Conservation (phyloP, 2,888 invertebrate genomes). For the Brassicogethes aeneus region DNA sequence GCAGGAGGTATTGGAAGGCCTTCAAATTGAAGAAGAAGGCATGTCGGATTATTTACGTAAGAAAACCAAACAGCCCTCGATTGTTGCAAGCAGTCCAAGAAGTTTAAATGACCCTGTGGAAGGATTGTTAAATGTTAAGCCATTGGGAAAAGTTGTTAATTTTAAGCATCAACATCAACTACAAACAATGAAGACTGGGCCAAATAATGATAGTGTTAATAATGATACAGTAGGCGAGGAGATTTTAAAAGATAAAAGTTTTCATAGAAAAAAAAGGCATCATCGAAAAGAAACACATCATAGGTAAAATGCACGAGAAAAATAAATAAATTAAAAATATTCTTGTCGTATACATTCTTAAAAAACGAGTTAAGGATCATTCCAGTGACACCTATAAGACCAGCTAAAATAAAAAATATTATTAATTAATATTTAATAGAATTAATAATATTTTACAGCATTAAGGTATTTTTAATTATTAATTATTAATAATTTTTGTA, state of each 20-base stretch:
- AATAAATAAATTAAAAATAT: too few species aligned
- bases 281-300: constrained; percentile 11
- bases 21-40: constrained; percentile 79
- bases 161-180: background rate
- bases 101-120: constrained; percentile 35
- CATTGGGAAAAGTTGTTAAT: background rate
- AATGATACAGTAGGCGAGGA: background rate
- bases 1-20: constrained; percentile 73
- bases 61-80: constrained; percentile 51
- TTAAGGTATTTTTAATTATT: too few species aligned
- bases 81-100: constrained; percentile 18
- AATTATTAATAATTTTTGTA: too few species aligned
- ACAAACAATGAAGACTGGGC: background rate
- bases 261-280: constrained; percentile 17
- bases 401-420: too few species aligned
- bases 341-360: too few species aligned
- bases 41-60: constrained; percentile 64
- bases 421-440: too few species aligned
- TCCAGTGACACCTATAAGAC: too few species aligned
- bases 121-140: constrained; percentile 8
- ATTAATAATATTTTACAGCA: too few species aligned
- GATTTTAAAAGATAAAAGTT: background rate
- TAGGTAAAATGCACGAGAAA: too few species aligned
- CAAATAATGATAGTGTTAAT: background rate
- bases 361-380: too few species aligned